These are phyloP conservation scores for Sebastes schlegelii DNA, from an alignment of 2,113 vertebrate genomes.

Conservation along the genomic window DNA sequence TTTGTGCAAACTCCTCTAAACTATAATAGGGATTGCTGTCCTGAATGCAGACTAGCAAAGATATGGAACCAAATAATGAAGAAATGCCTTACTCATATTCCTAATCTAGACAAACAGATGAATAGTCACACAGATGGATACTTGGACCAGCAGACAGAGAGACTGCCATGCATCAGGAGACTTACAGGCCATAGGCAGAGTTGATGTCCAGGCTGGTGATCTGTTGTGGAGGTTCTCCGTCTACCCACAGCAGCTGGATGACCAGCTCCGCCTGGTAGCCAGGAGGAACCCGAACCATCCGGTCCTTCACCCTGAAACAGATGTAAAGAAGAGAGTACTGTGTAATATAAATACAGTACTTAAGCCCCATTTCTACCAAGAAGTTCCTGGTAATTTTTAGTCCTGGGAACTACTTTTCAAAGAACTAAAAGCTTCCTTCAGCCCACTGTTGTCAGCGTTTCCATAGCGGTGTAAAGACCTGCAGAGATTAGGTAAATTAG, in stretches of 20 bases:
- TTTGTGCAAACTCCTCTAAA: conserved; percentile 4
- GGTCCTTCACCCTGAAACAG: conserved; percentile 88
- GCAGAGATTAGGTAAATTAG: no score
- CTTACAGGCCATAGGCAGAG: conserved; percentile 99
- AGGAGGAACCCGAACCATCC: conserved; percentile 91
- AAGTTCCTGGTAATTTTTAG: no score
- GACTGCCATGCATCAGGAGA: conserved; percentile 51
- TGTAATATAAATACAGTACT: neutral
- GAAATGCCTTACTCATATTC: neutral
- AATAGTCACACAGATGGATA: neutral
- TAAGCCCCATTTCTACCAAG: no score
- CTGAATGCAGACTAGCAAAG: neutral
- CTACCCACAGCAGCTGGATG: conserved; percentile 93
- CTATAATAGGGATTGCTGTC: neutral
- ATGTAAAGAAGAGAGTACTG: neutral
- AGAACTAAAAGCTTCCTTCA: no score
- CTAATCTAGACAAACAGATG: neutral
- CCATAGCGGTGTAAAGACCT: no score
- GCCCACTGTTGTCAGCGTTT: no score
- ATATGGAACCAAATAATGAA: neutral
- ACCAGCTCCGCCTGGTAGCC: conserved; percentile 97
- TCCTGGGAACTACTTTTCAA: no score
- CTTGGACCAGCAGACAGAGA: neutral
- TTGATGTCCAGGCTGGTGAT: conserved; percentile 95
- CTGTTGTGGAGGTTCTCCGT: conserved; percentile 95